Evolutionary conservation across 2,113 vertebrate genomes (phyloP).

Genomic region (Mus spicilegus): DNA sequence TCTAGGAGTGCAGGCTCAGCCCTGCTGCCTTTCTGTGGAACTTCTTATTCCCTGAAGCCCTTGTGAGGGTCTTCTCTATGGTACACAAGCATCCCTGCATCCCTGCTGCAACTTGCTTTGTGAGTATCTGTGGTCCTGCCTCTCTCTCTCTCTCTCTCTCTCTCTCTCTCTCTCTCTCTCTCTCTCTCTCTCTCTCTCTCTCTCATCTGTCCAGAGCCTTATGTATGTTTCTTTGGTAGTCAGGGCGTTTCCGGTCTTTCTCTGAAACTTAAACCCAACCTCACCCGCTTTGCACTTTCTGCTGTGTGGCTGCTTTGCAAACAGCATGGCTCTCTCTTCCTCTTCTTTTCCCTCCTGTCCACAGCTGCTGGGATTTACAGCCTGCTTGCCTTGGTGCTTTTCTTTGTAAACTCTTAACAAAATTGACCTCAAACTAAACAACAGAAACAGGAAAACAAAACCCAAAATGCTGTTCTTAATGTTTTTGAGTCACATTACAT

Average conservation of each 20-base stretch:
- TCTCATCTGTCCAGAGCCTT: neutral
- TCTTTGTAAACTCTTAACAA: neutral
- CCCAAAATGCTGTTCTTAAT: neutral
- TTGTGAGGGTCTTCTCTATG: neutral
- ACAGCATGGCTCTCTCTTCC: neutral
- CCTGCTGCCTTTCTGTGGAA: neutral
- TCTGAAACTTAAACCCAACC: neutral
- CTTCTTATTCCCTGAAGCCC: neutral
- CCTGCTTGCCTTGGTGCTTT: neutral
- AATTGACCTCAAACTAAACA: neutral
- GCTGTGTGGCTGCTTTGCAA: neutral
- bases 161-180: neutral
- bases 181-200: too few species aligned
- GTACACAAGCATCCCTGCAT: neutral
- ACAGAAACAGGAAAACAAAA: neutral
- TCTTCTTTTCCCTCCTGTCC: too few species aligned
- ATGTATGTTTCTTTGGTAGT: neutral
- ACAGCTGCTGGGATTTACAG: neutral
- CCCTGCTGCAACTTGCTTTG: neutral
- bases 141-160: too few species aligned
- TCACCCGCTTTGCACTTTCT: too few species aligned
- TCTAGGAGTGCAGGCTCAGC: neutral
- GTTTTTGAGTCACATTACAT: conserved; percentile 42
- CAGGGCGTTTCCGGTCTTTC: neutral
- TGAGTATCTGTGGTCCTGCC: neutral